Conservation (phyloP, 1,140 invertebrate genomes). For the Euura lappo region DNA sequence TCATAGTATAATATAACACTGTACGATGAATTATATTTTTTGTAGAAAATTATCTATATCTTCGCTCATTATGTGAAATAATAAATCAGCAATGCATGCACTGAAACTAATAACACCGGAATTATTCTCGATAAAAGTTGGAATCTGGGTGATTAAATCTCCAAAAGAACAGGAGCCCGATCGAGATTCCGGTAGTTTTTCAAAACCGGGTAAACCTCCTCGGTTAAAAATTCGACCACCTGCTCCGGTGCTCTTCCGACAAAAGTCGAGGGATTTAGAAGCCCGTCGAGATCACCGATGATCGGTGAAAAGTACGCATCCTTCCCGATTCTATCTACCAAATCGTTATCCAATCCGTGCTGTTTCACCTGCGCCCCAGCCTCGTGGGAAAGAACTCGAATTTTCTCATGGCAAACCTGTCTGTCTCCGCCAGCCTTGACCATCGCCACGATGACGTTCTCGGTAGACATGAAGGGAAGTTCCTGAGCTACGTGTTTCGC, state of each 20-base stretch:
- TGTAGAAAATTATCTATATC: no score
- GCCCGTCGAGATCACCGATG: constrained; percentile 71
- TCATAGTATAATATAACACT: no score
- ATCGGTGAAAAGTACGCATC: constrained; percentile 89
- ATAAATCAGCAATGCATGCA: no score
- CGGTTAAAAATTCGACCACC: constrained; percentile 78
- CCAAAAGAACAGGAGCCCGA: constrained; percentile 55
- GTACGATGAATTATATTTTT: no score
- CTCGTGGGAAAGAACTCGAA: constrained; percentile 89
- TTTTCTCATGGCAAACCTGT: constrained; percentile 93
- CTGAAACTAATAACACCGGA: no score
- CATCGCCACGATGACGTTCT: constrained; percentile 98
- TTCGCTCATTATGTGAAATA: no score
- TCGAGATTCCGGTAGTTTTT: constrained; percentile 67
- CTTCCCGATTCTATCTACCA: constrained; percentile 81
- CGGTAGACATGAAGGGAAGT: constrained; percentile 95
- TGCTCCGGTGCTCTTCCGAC: constrained; percentile 89
- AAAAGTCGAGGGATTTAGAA: constrained; percentile 87
- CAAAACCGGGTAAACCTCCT: constrained; percentile 82
- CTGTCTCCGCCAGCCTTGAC: constrained; percentile 92
- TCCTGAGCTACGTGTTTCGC: constrained; percentile 85
- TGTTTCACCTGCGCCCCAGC: constrained; percentile 90
- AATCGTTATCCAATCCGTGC: constrained; percentile 88
- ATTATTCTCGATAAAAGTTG: no score
- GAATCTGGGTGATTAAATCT: constrained; percentile 51